Evolutionary conservation across 1,140 invertebrate species (phyloP), one percentile per base, ranked within the genome.

Genomic region (Luehdorfia chinensis): DNA sequence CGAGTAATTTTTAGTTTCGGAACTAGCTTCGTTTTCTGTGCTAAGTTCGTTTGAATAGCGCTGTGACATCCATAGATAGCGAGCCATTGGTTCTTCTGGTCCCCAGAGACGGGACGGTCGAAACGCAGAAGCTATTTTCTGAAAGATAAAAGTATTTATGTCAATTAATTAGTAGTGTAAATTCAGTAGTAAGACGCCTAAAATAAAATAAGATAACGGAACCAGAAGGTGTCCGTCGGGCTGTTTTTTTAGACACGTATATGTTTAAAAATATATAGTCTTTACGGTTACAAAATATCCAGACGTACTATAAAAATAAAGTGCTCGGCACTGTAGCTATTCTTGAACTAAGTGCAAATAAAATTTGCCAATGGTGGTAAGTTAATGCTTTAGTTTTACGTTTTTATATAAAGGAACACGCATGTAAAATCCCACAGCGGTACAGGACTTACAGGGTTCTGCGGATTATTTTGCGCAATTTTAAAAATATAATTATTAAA

Each of bases 11-110:
- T 65, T 72, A 8, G 53, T 63, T 28, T 81, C 79, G 6, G 66
- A 66, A n/a, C 49, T 57, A 1, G 52, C 55, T 6, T 75, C 73
- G 27, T 68, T 59, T 39, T 67, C 61, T 8, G 61, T 61, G 48
- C 59, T 69, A 5, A 58, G 49, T 54, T 75, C 79, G 49, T 67
- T 70, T 13, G 57, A 41, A 11, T 68, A 75, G 51, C 79, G 55
- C 61, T 77, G 77, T 2, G 78, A 80, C 79, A 86, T 86, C 81
- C 81, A 86, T 3, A 79, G 60, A 47, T 86, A 86, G 50, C 83
- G 47, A 0, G 74, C 65, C 60, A 80, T 66, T 15, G 78, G 81
- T 37, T 86, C 81, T 59, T 84, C 81, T 15, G 81, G 81, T 9
- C 81, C 81, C 81, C 81, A 86, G 15, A 83, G 55, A 46, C 75